Evolutionary conservation across 2,888 invertebrate species (phyloP), one percentile per base, ranked within the genome.

Genomic region (Helleia helle): DNA sequence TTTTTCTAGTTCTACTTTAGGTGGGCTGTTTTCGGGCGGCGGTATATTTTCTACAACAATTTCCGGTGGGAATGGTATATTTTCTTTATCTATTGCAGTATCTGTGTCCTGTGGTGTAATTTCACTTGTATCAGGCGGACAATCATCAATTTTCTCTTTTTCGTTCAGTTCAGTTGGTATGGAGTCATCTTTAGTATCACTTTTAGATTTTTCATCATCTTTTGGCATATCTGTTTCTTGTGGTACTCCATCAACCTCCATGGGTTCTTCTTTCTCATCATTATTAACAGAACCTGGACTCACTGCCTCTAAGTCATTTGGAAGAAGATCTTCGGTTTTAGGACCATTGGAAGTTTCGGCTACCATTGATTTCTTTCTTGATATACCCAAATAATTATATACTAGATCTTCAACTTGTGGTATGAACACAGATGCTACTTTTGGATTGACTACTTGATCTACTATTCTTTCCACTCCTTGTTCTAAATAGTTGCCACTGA

Each of bases 371-470:
- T 88, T 88, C 27, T 93, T 93, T 52, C 90, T 89, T 41, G 93
- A 89, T 37, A 96, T 88, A 0, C 95, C 95, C 30, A 97, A 76
- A 68, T 91, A 93, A 66, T 92, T 93, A 63, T 95, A 96, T 0
- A 96, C 93, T 9, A 95, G 90, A 57, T 95, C 94, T 71, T 96
- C 95, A 5, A 97, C 93, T 86, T 94, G 92, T 0, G 96, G 94
- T 62, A 94, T 91, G 66, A 97, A 95, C 7, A 94, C 90, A 2
- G 93, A 89, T 48, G 91, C 90, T 4, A 97, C 93, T 85, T 97
- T 97, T 0, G 96, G 95, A 71, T 96, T 95, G 0, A 97, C 95
- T 0, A 97, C 96, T 86, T 98, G 97, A 65, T 97, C 96, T 0
- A 97, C 96, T 48, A 98, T 96, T 51, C 96, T 89, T 68, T 97